These are phyloP conservation scores for Tetragonisca angustula DNA, from an alignment of 2,888 invertebrate genomes.

Conservation along the genomic window DNA sequence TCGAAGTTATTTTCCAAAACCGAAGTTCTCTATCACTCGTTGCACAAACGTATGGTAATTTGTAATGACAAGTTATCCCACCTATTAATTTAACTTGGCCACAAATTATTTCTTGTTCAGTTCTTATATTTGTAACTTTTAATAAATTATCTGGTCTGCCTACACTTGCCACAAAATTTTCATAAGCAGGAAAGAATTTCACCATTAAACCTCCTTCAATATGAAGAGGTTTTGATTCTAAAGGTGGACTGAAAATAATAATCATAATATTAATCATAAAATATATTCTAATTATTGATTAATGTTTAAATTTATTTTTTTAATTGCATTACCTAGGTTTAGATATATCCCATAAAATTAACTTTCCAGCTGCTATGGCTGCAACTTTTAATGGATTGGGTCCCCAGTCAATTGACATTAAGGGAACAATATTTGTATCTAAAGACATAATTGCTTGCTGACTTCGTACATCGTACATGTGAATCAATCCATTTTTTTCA, in stretches of 20 bases:
- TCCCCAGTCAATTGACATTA: conserved; percentile 90
- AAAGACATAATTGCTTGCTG: conserved; percentile 89
- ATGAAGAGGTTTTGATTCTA: conserved; percentile 87
- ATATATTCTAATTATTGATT: not conserved
- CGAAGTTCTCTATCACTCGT: conserved; percentile 87
- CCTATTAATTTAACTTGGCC: conserved; percentile 86
- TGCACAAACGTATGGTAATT: conserved; percentile 86
- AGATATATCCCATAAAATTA: conserved; percentile 89
- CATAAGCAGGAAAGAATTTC: conserved; percentile 87
- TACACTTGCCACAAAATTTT: conserved; percentile 88
- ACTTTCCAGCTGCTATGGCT: conserved; percentile 88
- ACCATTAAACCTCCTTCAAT: conserved; percentile 87
- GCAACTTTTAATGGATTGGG: conserved; percentile 87
- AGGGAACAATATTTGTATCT: conserved; percentile 86
- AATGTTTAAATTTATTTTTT: conserved; percentile 3
- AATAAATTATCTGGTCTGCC: conserved; percentile 88
- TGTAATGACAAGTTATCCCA: conserved; percentile 88
- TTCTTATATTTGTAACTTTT: conserved; percentile 87
- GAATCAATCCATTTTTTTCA: conserved; percentile 90
- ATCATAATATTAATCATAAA: conserved; percentile 1
- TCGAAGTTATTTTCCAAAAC: conserved; percentile 86
- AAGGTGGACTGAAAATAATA: conserved; percentile 85
- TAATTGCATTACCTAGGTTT: conserved; percentile 85
- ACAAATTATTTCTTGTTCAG: conserved; percentile 86
- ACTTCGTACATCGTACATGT: conserved; percentile 89